Conservation (phyloP, 2,113 vertebrate genomes). For the Alexandromys fortis region DNA sequence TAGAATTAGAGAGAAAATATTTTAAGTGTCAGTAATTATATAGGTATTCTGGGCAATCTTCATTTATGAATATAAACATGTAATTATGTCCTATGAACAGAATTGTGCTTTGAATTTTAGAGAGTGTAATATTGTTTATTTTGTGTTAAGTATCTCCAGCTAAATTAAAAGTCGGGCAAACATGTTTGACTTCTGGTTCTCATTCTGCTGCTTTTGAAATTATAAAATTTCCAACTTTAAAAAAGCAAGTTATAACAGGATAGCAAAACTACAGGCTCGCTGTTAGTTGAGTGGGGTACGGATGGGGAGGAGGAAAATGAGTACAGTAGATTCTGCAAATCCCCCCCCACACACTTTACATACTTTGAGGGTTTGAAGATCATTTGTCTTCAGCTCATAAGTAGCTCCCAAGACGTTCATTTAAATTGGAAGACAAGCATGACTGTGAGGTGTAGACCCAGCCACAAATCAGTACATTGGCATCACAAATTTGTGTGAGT, state of each 20-base stretch:
- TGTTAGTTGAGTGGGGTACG: not conserved
- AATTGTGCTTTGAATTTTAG: not conserved
- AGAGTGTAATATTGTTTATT: not conserved
- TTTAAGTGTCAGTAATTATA: conserved; percentile 28
- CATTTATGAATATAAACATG: conserved; percentile 11
- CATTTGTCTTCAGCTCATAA: conserved; percentile 77
- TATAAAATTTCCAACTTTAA: not conserved
- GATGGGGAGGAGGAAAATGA: not conserved
- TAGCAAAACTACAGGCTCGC: not conserved
- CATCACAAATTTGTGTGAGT: conserved; percentile 45
- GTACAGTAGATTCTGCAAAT: not conserved
- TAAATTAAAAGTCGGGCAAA: conserved; percentile 48
- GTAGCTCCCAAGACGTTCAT: conserved; percentile 77
- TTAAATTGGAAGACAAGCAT: conserved; percentile 79
- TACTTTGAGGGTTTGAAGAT: conserved; percentile 79
- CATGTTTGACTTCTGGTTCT: conserved; percentile 38
- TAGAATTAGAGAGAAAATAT: conserved; percentile 29
- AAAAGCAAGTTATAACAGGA: not conserved
- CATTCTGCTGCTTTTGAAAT: conserved; percentile 39
- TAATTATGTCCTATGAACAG: conserved; percentile 27
- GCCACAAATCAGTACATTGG: not conserved
- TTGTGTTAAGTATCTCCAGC: conserved; percentile 24
- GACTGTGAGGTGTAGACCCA: conserved; percentile 63
- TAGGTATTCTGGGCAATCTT: not conserved
- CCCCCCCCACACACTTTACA: conserved; percentile 53